Conservation (phyloP, 2,888 invertebrate species). For the Glaucopsyche alexis region DNA sequence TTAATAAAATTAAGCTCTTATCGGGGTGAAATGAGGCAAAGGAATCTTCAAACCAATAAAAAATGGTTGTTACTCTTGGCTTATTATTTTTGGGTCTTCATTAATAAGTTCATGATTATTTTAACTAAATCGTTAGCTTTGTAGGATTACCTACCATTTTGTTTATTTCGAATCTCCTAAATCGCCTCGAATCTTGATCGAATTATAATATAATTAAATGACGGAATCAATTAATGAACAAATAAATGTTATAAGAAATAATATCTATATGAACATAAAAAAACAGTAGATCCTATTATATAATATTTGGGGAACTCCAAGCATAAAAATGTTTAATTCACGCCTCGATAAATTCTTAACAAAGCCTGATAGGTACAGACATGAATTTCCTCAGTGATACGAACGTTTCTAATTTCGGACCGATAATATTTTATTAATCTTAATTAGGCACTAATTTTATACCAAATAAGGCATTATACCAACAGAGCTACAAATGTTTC, state of each 20-base stretch:
- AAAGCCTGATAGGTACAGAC: not conserved
- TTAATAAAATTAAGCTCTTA: slow-evolving; percentile 23
- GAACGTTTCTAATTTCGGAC: not conserved
- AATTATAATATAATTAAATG: too few relatives aligned
- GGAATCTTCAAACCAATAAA: slow-evolving; percentile 24
- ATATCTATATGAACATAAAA: not conserved
- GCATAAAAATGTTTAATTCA: not conserved
- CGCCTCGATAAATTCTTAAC: slow-evolving; percentile 8
- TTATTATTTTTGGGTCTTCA: not conserved
- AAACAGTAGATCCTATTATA: not conserved
- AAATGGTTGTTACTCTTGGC: not conserved
- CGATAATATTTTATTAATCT: not conserved
- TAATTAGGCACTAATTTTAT: not conserved
- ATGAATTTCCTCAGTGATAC: not conserved
- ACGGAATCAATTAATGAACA: too few relatives aligned
- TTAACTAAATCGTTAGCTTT: too few relatives aligned
- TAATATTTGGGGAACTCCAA: not conserved
- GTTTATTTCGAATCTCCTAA: too few relatives aligned
- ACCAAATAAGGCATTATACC: not conserved
- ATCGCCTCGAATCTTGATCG: not conserved
- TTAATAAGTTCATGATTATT: not conserved
- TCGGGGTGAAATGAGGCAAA: slow-evolving; percentile 6
- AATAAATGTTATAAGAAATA: too few relatives aligned
- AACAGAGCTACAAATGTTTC: not conserved
- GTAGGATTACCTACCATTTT: too few relatives aligned